Evolutionary conservation across 2,888 invertebrate species (phyloP).

Genomic region (Rhogogaster chlorosoma): DNA sequence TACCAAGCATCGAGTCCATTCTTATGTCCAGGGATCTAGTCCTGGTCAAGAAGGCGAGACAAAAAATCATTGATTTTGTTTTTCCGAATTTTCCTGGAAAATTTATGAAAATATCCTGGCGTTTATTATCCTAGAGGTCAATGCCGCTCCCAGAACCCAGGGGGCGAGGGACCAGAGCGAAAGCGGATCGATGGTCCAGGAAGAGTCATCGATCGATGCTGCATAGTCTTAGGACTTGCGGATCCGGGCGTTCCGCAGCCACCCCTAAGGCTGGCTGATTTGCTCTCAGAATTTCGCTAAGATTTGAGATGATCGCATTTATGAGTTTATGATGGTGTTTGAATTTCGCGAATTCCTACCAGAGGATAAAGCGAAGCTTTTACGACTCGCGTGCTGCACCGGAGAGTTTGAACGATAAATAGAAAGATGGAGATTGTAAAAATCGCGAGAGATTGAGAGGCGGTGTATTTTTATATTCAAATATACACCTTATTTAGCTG

Average conservation of each 20-base stretch:
- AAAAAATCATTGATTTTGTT: neutral
- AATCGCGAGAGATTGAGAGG: neutral
- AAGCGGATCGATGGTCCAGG: slow-evolving; percentile 1
- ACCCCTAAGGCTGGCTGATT: neutral
- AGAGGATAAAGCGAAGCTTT: neutral
- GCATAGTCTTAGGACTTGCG: slow-evolving; percentile 8
- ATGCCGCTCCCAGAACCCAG: neutral
- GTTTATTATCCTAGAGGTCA: neutral
- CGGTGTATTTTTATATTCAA: slow-evolving; percentile 25
- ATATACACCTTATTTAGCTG: slow-evolving; percentile 20
- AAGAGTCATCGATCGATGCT: slow-evolving; percentile 22
- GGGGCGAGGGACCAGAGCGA: neutral
- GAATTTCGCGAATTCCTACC: neutral
- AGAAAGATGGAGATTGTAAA: neutral
- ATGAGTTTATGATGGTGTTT: neutral
- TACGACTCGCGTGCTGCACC: neutral
- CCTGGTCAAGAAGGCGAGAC: neutral
- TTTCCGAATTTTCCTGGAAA: neutral
- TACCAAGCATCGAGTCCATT: neutral
- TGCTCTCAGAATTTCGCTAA: neutral
- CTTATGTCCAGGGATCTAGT: neutral
- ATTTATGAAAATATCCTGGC: neutral
- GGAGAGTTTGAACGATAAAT: neutral
- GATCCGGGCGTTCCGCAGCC: neutral
- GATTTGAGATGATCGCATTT: neutral